phyloP scores from a whole-genome alignment of 2,113 vertebrate genomes.

The Piaya cayana region DNA sequence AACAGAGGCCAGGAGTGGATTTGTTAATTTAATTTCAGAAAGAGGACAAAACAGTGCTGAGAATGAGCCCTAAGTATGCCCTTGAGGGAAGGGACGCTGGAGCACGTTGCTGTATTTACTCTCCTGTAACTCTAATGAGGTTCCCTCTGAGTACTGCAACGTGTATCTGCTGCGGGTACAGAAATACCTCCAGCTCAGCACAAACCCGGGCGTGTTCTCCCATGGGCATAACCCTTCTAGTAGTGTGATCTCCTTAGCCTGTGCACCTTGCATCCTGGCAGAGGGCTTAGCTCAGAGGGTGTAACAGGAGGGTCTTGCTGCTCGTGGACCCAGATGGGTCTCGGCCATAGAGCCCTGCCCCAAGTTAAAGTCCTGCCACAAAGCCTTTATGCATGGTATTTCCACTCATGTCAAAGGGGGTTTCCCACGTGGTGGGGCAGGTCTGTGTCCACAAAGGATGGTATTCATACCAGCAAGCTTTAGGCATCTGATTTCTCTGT shows the following conservation, averaged over 20 bases:
- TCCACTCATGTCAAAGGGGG: neutral
- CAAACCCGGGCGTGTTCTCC: neutral
- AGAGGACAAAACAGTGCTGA: neutral
- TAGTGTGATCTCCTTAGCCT: neutral
- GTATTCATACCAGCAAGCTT: neutral
- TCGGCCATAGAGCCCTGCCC: accelerated
- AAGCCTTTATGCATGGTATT: neutral
- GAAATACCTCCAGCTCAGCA: neutral
- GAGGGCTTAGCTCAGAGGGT: neutral
- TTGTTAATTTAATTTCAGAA: slow-evolving; percentile 24
- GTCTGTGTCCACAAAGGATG: neutral
- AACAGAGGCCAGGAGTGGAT: neutral
- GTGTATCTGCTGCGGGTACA: neutral
- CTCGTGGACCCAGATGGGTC: neutral
- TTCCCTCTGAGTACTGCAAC: neutral
- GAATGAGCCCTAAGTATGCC: neutral
- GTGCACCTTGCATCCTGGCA: neutral
- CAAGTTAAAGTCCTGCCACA: neutral
- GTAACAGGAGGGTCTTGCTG: neutral
- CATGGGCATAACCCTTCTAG: neutral
- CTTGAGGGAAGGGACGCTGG: neutral
- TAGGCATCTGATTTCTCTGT: neutral
- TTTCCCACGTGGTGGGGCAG: slow-evolving; percentile 17
- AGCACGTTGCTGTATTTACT: neutral
- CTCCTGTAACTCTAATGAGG: neutral